Conservation (phyloP, 1,140 invertebrate genomes). For the Paraescarpia echinospica region DNA sequence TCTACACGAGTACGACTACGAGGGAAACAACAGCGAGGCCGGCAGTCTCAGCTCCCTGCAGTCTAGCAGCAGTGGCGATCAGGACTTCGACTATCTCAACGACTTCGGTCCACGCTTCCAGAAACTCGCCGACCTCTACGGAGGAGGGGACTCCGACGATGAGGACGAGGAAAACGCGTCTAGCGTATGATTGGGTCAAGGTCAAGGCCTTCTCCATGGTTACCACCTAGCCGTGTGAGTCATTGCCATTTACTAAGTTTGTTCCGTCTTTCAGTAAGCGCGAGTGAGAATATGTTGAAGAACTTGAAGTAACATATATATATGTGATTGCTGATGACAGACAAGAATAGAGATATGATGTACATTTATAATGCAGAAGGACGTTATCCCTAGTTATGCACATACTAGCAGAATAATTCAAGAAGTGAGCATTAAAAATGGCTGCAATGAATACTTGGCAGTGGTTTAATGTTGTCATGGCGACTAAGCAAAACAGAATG, state of each 20-base stretch:
- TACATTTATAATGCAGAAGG: too few relatives aligned
- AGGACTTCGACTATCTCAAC: slow-evolving; percentile 95
- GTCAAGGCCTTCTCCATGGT: neutral
- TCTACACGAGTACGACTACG: slow-evolving; percentile 94
- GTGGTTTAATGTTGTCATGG: neutral
- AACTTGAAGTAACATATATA: too few relatives aligned
- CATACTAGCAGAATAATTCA: too few relatives aligned
- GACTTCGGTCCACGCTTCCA: slow-evolving; percentile 96
- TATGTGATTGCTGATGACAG: too few relatives aligned
- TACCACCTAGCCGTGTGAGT: neutral
- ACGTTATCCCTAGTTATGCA: too few relatives aligned
- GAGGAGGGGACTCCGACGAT: slow-evolving; percentile 30
- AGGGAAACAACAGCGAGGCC: slow-evolving; percentile 95
- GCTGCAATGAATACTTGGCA: too few relatives aligned
- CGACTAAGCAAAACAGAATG: neutral
- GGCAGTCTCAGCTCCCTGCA: slow-evolving; percentile 87
- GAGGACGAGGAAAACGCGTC: slow-evolving; percentile 2
- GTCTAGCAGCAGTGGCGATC: slow-evolving; percentile 77
- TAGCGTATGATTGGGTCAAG: neutral
- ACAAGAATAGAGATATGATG: too few relatives aligned
- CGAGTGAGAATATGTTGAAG: too few relatives aligned
- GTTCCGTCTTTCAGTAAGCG: too few relatives aligned
- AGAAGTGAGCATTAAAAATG: too few relatives aligned
- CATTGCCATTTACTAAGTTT: too few relatives aligned
- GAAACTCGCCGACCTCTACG: slow-evolving; percentile 96